Conservation (phyloP, 2,797 vertebrate species). For the Martes flavigula region DNA sequence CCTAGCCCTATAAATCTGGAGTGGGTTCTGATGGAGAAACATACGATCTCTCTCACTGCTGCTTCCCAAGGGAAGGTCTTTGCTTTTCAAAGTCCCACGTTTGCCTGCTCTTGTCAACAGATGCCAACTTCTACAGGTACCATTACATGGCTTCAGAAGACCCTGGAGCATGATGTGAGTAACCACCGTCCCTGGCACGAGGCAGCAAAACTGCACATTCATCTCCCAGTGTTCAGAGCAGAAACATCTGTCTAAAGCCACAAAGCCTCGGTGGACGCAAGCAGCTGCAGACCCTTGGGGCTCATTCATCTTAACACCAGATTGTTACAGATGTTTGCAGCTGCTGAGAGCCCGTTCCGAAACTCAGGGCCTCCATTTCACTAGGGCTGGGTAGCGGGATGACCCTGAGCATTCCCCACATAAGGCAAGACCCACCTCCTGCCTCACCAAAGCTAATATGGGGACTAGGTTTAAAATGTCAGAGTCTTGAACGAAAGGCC, state of each 20-base stretch:
- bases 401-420: conserved; percentile 6
- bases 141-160: conserved; percentile 61
- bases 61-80: conserved; percentile 5
- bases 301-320: conserved; percentile 26
- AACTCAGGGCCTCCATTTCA: conserved; percentile 54
- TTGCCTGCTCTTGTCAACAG: conserved; percentile 26
- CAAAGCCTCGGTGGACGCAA: conserved; percentile 31
- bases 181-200: conserved; percentile 6
- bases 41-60: not conserved
- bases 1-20: not conserved
- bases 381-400: not conserved
- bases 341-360: conserved; percentile 24
- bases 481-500: conserved; percentile 63
- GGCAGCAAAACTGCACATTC: conserved; percentile 48
- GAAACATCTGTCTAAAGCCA: conserved; percentile 71
- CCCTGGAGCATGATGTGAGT: conserved; percentile 14
- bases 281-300: not conserved
- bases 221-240: conserved; percentile 48
- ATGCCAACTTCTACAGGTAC: conserved; percentile 58
- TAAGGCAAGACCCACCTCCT: conserved; percentile 14
- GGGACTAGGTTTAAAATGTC: conserved; percentile 50
- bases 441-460: conserved; percentile 26
- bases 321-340: conserved; percentile 58
- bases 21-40: conserved; percentile 20
- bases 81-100: not conserved